Evolutionary conservation across 2,888 invertebrate species (phyloP), one percentile per base, ranked within the genome.

Genomic region (Eupithecia insigniata): DNA sequence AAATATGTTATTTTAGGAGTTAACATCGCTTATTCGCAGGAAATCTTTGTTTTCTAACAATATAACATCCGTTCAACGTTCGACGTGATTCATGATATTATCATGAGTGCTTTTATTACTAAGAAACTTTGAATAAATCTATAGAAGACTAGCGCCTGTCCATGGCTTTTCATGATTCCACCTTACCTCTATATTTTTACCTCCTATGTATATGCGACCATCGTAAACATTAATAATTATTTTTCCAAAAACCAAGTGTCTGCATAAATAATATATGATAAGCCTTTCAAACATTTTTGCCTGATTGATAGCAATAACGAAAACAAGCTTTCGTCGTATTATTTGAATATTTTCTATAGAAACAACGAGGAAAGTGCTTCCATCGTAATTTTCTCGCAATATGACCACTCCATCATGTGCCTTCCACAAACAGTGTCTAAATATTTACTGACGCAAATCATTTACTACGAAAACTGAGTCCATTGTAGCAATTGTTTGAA

Each of bases 21-120:
- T 69, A 69, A 61, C 26, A 71, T 67, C 62, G 55, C 61, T 68
- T 69, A 64, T 74, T 78, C 55, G 30, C 69, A 67, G 71, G 72
- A 78, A 78, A 72, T 66, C 58, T 67, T 74, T 76, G 75, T 79
- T 78, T 78, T 74, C 67, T 64, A 69, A 68, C 70, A 61, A 67
- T 70, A 43, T 32, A 66, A 55, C 61, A 74, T 70, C 74, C 71
- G 68, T 64, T 34, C 14, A 64, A 62, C 30, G 46, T 65, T 66
- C 60, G 58, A 64, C 18, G 51, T 66, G 72, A 76, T 75, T 68
- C 39, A 69, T 69, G 69, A 58, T 55, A 67, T n/a, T n/a, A n/a
- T 70, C 64, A 58, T 70, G 58, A 73, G 69, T 22, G 12, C 18
- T 60, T 62, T n/a, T 32, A 32, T n/a, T 62, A 32, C 34, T 30